phyloP scores from a whole-genome alignment of 2,797 vertebrate genomes.

The Rousettus madagascariensis region DNA sequence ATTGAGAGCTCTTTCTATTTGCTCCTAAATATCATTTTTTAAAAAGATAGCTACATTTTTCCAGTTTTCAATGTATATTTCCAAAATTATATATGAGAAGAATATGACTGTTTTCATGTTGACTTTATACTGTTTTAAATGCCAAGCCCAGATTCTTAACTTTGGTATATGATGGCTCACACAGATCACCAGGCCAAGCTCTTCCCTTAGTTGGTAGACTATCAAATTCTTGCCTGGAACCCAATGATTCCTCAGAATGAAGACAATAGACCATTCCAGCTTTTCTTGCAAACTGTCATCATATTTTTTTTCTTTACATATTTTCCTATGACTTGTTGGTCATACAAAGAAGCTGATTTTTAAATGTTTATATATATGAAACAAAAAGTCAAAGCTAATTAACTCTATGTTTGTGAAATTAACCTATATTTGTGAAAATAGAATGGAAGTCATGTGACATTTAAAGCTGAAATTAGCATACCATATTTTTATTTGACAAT shows the following conservation, averaged over 20 bases:
- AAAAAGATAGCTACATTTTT: not conserved
- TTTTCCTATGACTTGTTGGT: not conserved
- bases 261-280: not conserved
- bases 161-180: not conserved
- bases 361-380: not conserved
- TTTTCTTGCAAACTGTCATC: not conserved
- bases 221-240: too few relatives aligned
- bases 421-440: not conserved
- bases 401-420: not conserved
- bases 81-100: not conserved
- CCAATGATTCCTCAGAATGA: not conserved
- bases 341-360: not conserved
- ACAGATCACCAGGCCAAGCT: fast-evolving
- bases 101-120: not conserved
- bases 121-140: not conserved
- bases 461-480: not conserved
- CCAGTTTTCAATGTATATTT: not conserved
- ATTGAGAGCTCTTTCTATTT: not conserved
- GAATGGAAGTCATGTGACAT: not conserved
- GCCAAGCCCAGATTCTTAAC: not conserved
- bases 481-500: not conserved
- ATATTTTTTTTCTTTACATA: not conserved
- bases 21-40: not conserved
- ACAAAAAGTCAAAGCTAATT: not conserved
- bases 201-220: not conserved